A percentile compares a stretch with the other conserved stretches of the same genome.
These are phyloP conservation scores for Euzetes globulus DNA, from an alignment of 2,888 invertebrate species.

Conservation along the genomic window DNA sequence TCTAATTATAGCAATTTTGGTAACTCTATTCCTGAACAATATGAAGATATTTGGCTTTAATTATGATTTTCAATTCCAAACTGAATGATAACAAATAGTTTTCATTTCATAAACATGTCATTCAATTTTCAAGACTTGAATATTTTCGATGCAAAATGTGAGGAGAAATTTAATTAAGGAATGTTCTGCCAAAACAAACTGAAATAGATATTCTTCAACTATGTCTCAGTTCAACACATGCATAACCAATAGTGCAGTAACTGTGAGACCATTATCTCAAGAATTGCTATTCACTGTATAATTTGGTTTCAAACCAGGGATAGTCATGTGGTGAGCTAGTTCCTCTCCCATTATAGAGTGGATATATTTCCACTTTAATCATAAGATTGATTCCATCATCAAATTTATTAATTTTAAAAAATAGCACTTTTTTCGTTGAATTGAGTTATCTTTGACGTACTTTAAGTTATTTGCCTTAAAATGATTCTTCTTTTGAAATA, in stretches of 20 bases:
- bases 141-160: slow-evolving; percentile 19
- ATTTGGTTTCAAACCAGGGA: not conserved
- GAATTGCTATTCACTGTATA: slow-evolving; percentile 3
- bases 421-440: no score
- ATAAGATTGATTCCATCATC: no score
- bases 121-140: slow-evolving; percentile 10
- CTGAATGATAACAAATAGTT: slow-evolving; percentile 25
- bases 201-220: slow-evolving; percentile 20
- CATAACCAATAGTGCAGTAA: not conserved
- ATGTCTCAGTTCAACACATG: slow-evolving; percentile 11
- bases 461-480: no score
- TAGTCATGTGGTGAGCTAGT: no score
- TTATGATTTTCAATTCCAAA: slow-evolving; percentile 5
- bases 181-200: slow-evolving; percentile 25
- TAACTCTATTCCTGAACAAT: not conserved
- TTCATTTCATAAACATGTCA: slow-evolving; percentile 16
- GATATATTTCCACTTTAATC: no score
- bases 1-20: not conserved
- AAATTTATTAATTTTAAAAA: no score
- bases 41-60: not conserved
- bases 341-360: no score
- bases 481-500: no score
- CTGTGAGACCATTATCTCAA: not conserved
- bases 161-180: slow-evolving; percentile 21
- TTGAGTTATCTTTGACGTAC: no score